A percentile compares a stretch with the other conserved stretches of the same genome.
Evolutionary conservation across 1,140 invertebrate species (phyloP).

Genomic region (Drosophila micromelanica): DNA sequence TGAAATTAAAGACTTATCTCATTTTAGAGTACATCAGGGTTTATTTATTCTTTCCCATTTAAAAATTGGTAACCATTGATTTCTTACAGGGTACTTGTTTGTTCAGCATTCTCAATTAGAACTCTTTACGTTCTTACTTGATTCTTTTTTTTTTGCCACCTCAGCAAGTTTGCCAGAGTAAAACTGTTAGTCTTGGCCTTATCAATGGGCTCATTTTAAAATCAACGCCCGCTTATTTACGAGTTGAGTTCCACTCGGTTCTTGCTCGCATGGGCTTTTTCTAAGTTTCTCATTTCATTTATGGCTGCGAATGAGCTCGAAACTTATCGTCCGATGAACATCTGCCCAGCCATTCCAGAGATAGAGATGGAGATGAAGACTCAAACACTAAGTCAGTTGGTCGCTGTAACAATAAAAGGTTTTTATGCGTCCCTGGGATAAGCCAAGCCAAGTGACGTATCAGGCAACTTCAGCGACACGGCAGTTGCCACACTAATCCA

Average conservation of each 20-base stretch:
- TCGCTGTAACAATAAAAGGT: conserved; percentile 20
- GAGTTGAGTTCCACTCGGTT: conserved; percentile 22
- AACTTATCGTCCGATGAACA: conserved; percentile 68
- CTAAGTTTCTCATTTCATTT: conserved; percentile 76
- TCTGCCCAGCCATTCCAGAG: conserved; percentile 43
- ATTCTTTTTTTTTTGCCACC: conserved; percentile 46
- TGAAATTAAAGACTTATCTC: too few relatives aligned
- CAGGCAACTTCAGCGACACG: conserved; percentile 11
- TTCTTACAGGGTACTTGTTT: not conserved
- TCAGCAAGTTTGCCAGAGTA: conserved; percentile 58
- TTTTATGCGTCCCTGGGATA: conserved; percentile 11
- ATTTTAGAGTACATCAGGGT: too few relatives aligned
- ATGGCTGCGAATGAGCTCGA: conserved; percentile 66
- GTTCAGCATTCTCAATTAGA: not conserved
- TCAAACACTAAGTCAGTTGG: conserved; percentile 19
- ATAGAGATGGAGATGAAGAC: not conserved
- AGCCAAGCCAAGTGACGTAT: conserved; percentile 34
- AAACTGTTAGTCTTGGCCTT: conserved; percentile 41
- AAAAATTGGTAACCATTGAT: not conserved
- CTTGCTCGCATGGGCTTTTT: conserved; percentile 18
- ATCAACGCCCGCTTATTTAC: conserved; percentile 79
- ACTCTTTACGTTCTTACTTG: not conserved
- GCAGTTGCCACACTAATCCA: conserved; percentile 7
- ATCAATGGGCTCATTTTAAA: conserved; percentile 78
- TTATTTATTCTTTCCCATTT: too few relatives aligned